These are phyloP conservation scores for Hydrolagus affinis DNA, from an alignment of 2,113 vertebrate genomes.

Conservation along the genomic window DNA sequence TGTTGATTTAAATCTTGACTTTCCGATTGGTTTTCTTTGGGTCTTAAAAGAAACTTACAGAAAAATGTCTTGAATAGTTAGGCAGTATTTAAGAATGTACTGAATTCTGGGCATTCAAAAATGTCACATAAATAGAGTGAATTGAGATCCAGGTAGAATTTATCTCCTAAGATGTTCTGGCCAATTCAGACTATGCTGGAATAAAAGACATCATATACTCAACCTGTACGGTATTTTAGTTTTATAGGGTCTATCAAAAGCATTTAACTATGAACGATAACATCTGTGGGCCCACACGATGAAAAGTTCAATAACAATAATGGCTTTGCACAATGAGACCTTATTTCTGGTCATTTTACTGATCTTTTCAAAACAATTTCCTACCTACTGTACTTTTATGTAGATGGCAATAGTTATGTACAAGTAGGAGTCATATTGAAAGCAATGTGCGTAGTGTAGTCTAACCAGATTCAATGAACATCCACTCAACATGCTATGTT, in stretches of 20 bases:
- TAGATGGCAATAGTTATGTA: neutral
- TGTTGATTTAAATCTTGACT: no score
- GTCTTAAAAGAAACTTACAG: no score
- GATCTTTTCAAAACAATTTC: constrained; percentile 4
- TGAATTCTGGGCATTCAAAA: no score
- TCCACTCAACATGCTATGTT: neutral
- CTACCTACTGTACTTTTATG: neutral
- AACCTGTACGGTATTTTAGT: neutral
- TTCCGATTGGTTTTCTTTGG: no score
- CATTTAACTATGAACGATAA: neutral
- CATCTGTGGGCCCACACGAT: neutral
- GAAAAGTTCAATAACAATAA: neutral
- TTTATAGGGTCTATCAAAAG: constrained; percentile 1
- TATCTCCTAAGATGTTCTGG: no score
- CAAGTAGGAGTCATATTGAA: neutral
- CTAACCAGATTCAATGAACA: neutral
- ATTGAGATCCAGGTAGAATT: no score
- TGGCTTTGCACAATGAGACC: neutral
- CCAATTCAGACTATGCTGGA: neutral
- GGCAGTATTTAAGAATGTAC: no score
- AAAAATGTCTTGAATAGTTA: no score
- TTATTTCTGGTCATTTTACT: neutral
- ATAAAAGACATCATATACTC: neutral
- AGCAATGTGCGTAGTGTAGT: neutral
- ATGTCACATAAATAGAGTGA: no score